Evolutionary conservation across 2,888 invertebrate species (phyloP).

Genomic region (Pristionchus fissidentatus): DNA sequence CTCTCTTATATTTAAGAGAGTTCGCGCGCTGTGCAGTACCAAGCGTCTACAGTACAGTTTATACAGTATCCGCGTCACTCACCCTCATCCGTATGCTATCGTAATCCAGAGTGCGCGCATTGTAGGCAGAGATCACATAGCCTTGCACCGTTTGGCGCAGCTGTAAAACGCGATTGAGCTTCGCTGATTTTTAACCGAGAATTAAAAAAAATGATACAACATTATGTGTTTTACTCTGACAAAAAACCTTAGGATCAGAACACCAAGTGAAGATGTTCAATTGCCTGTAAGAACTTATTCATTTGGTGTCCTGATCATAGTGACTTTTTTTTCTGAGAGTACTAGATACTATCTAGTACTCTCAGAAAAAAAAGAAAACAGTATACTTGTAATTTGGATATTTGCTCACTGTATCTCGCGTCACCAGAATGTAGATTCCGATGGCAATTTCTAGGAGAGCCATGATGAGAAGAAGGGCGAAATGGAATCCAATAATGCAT

Average conservation of each 20-base stretch:
- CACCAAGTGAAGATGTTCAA: no score
- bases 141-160: slow-evolving; percentile 58
- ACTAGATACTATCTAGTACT: no score
- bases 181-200: neutral
- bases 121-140: slow-evolving; percentile 60
- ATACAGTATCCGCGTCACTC: no score
- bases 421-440: slow-evolving; percentile 65
- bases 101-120: slow-evolving; percentile 53
- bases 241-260: no score
- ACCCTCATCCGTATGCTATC: slow-evolving; percentile 48
- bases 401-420: slow-evolving; percentile 54
- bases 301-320: no score
- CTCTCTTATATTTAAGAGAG: no score
- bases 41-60: no score
- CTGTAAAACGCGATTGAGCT: slow-evolving; percentile 50
- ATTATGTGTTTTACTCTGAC: no score
- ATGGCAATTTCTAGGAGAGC: slow-evolving; percentile 68
- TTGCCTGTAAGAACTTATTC: no score
- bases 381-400: neutral
- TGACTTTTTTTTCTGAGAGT: no score
- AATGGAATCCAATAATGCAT: slow-evolving; percentile 36
- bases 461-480: slow-evolving; percentile 60
- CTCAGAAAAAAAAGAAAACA: neutral
- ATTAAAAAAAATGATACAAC: no score
- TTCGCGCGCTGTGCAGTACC: no score